Conservation (phyloP, 2,888 invertebrate genomes). For the Apamea monoglypha region DNA sequence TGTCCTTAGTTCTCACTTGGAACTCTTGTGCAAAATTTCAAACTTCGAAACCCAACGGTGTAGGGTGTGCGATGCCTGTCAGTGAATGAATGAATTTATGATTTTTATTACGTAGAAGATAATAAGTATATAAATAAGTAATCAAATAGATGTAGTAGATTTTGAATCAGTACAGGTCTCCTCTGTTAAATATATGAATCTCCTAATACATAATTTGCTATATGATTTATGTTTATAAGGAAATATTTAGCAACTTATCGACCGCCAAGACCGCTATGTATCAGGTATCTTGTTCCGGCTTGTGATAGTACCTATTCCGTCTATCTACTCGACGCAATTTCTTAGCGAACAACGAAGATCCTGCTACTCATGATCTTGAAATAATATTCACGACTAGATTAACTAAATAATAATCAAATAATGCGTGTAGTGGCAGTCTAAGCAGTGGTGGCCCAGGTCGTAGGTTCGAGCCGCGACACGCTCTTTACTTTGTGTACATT, state of each 20-base stretch:
- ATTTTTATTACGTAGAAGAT: background rate
- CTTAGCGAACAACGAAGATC: background rate
- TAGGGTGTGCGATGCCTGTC: background rate
- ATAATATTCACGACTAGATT: background rate
- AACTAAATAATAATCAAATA: background rate
- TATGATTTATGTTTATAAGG: no score
- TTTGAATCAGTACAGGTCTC: background rate
- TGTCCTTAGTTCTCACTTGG: no score
- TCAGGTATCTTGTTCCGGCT: no score
- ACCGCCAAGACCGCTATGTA: no score
- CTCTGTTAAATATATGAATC: no score
- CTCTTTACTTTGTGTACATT: no score
- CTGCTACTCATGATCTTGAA: background rate
- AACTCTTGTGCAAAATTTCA: background rate
- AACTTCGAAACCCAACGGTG: background rate
- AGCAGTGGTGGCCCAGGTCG: no score
- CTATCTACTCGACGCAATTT: background rate
- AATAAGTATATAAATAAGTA: background rate
- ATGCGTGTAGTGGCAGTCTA: no score
- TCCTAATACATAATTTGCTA: no score
- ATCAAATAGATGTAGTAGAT: background rate
- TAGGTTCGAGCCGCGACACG: no score
- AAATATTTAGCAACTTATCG: no score
- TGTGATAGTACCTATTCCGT: no score
- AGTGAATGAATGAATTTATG: background rate